Percentiles rank a stretch among this genome's conserved stretches.
phyloP scores from a whole-genome alignment of 2,888 invertebrate species.

The Trichopoda pennipes region DNA sequence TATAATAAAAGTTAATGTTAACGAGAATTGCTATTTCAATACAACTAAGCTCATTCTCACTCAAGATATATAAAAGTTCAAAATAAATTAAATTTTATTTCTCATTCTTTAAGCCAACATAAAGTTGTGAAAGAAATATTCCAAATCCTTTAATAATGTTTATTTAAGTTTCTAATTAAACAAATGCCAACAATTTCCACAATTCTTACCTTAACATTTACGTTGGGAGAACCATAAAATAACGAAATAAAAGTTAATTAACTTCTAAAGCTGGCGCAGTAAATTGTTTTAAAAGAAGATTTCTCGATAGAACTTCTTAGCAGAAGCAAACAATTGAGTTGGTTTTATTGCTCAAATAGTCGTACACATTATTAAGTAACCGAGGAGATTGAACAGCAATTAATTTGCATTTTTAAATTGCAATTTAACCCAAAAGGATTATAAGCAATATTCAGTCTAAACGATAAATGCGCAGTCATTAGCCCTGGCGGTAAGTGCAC shows the following conservation, averaged over 20 bases:
- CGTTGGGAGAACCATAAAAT: neutral
- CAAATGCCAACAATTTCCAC: slow-evolving; percentile 64
- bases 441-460: slow-evolving; percentile 7
- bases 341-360: slow-evolving; percentile 31
- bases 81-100: slow-evolving; percentile 46
- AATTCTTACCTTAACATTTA: slow-evolving; percentile 17
- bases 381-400: slow-evolving; percentile 72
- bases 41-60: neutral
- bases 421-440: slow-evolving; percentile 70
- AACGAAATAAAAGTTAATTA: slow-evolving; percentile 62
- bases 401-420: slow-evolving; percentile 80
- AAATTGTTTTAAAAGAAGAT: slow-evolving; percentile 28
- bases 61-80: slow-evolving; percentile 24
- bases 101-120: neutral
- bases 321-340: slow-evolving; percentile 49
- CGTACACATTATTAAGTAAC: slow-evolving; percentile 58
- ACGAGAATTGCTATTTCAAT: slow-evolving; percentile 27
- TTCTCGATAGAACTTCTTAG: slow-evolving; percentile 64
- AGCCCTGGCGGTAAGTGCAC: slow-evolving; percentile 20
- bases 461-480: slow-evolving; percentile 38
- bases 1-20: slow-evolving; percentile 65
- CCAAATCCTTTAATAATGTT: slow-evolving; percentile 58
- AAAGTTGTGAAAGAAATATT: slow-evolving; percentile 4
- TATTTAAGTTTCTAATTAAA: slow-evolving; percentile 65
- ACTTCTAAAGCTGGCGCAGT: slow-evolving; percentile 32